Conservation (phyloP, 2,888 invertebrate species). For the Pollenia angustigena region DNA sequence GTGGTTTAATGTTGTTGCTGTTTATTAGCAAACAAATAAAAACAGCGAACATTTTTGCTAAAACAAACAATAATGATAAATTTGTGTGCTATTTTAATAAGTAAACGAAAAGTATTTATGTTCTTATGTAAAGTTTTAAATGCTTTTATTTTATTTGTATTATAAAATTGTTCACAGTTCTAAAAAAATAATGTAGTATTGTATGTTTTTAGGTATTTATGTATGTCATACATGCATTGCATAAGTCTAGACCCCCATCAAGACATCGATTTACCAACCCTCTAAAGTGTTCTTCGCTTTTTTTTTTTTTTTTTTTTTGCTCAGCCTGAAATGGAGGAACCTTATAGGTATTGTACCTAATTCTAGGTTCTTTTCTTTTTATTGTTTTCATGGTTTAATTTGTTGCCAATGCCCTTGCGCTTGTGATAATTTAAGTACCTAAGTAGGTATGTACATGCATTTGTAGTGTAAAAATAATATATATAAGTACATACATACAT, state of each 20-base stretch:
- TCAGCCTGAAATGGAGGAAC: not conserved
- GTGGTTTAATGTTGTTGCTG: slow-evolving; percentile 26
- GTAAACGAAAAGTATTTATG: not conserved
- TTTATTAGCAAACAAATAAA: slow-evolving; percentile 15
- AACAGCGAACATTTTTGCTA: slow-evolving; percentile 27
- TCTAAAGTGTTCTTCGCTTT: not conserved
- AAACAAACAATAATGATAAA: not conserved
- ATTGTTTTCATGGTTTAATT: not conserved
- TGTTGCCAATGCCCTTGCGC: slow-evolving; percentile 44
- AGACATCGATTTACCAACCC: slow-evolving; percentile 51
- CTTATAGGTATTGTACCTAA: not conserved
- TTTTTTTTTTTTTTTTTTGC: not conserved
- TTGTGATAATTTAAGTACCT: not conserved
- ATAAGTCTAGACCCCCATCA: not conserved
- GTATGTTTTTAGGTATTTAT: not conserved
- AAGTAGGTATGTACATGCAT: not conserved
- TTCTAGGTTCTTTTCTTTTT: slow-evolving; percentile 4
- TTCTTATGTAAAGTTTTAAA: not conserved
- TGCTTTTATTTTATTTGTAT: not conserved
- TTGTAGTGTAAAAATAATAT: not conserved
- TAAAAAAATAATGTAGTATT: not conserved
- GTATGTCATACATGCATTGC: not conserved
- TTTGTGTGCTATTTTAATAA: slow-evolving; percentile 16
- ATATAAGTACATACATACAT: too few species aligned
- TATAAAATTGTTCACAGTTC: not conserved